Percentiles rank a stretch among this genome's conserved stretches.
Evolutionary conservation across 2,113 vertebrate species (phyloP).

Genomic region (Hypanus sabinus): DNA sequence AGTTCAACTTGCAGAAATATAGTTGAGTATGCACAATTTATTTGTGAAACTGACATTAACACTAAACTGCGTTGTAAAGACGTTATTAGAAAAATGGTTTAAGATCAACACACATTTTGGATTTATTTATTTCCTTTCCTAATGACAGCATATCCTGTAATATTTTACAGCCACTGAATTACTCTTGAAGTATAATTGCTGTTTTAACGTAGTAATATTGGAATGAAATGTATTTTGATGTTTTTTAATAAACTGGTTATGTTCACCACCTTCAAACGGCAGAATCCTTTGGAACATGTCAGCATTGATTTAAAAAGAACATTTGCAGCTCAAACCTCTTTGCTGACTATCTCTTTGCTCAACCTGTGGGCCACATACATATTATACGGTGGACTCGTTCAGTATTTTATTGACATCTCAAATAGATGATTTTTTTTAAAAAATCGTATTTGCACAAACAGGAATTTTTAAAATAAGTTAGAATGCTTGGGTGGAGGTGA

Average conservation of each 20-base stretch:
- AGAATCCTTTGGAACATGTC: neutral
- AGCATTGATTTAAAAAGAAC: neutral
- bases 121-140: neutral
- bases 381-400: neutral
- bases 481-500: neutral
- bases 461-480: neutral
- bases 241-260: neutral
- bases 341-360: neutral
- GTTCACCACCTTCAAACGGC: neutral
- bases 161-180: neutral
- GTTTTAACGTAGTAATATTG: neutral
- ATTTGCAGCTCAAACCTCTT: neutral
- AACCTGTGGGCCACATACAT: neutral
- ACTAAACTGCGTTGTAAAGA: neutral
- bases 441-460: neutral
- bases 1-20: neutral
- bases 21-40: neutral
- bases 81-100: neutral
- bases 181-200: neutral
- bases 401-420: neutral
- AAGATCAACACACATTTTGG: neutral
- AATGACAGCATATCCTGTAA: too few relatives aligned
- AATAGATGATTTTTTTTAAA: neutral
- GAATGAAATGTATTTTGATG: neutral
- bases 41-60: neutral